Evolutionary conservation across 2,888 invertebrate genomes (phyloP), one percentile per base, ranked within the genome.

Genomic region (Pheosia gnoma): DNA sequence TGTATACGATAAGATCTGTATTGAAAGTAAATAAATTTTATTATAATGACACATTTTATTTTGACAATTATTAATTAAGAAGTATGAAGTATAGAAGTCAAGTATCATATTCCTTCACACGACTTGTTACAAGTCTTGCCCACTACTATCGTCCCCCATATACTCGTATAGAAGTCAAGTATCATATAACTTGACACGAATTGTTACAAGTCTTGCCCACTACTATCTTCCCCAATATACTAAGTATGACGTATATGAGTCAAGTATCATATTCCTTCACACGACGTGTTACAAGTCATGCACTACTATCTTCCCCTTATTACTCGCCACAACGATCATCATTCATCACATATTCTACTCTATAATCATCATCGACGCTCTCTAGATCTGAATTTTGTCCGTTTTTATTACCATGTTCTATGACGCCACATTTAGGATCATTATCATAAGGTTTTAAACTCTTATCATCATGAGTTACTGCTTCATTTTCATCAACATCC

Each of bases 21-120:
- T 81, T 82, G 68, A 82, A 77, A 70, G 62, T 80, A 79, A 85
- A 81, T 85, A 85, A 84, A 85, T 74, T 76, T 57, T 82, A 81
- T 79, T 75, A 71, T 72, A 75, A 70, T 67, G 67, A 63, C 59
- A 59, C 36, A 43, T 43, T 43, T 43, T 43, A 43, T 8, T 43
- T 43, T 43, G 39, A 39, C 7, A 39, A 25, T 25, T 25, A 25
- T 25, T 25, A 25, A 25, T 25, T 25, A 25, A 25, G 25, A 25
- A 25, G 25, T 25, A 25, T 25, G 25, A 25, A 0, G 25, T 25
- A 25, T 25, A 25, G 25, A 2, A 25, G 25, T 25, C 8, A 41
- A 41, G 41, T 41, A 41, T 41, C 41, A 25, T 25, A 25, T 25
- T 25, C 25, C 25, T 25, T 25, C 25, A 25, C 25, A 25, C 25